These are phyloP conservation scores for Oncopodura yosiiana DNA, from an alignment of 1,140 invertebrate species.

Conservation along the genomic window DNA sequence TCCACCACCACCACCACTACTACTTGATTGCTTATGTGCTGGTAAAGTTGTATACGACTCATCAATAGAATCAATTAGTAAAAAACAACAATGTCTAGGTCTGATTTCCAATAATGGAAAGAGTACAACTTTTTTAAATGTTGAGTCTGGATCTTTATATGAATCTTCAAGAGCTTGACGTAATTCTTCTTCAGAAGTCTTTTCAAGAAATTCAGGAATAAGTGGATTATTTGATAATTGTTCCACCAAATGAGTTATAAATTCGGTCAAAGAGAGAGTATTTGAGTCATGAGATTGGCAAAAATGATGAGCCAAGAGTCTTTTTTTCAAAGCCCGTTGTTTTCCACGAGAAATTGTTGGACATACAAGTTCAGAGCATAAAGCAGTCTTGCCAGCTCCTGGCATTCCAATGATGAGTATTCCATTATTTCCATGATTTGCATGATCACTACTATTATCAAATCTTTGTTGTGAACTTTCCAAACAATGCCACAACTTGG, in stretches of 20 bases:
- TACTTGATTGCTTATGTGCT: conserved; percentile 31
- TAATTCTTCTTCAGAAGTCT: conserved; percentile 60
- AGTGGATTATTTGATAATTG: conserved; percentile 54
- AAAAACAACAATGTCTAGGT: conserved; percentile 64
- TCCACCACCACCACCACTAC: not conserved
- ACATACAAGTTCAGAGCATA: conserved; percentile 72
- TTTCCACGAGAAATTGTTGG: conserved; percentile 64
- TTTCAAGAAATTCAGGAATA: conserved; percentile 62
- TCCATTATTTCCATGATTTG: conserved; percentile 45
- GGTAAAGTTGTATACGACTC: conserved; percentile 47
- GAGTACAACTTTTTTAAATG: conserved; percentile 75
- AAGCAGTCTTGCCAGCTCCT: conserved; percentile 66
- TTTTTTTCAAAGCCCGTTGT: conserved; percentile 59
- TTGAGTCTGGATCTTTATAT: conserved; percentile 68
- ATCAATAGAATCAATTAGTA: conserved; percentile 86
- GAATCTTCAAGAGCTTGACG: conserved; percentile 17
- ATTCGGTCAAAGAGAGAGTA: conserved; percentile 65
- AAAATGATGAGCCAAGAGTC: conserved; percentile 71
- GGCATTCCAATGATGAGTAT: conserved; percentile 74
- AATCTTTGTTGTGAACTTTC: conserved; percentile 56
- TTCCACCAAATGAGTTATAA: conserved; percentile 70
- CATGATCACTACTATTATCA: conserved; percentile 44
- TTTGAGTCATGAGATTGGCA: conserved; percentile 56
- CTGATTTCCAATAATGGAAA: conserved; percentile 74
- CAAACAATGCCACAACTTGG: conserved; percentile 81